Percentiles rank a stretch among this genome's conserved stretches.
Evolutionary conservation across 1,140 invertebrate genomes (phyloP).

Genomic region (Stegodyphus dumicola): DNA sequence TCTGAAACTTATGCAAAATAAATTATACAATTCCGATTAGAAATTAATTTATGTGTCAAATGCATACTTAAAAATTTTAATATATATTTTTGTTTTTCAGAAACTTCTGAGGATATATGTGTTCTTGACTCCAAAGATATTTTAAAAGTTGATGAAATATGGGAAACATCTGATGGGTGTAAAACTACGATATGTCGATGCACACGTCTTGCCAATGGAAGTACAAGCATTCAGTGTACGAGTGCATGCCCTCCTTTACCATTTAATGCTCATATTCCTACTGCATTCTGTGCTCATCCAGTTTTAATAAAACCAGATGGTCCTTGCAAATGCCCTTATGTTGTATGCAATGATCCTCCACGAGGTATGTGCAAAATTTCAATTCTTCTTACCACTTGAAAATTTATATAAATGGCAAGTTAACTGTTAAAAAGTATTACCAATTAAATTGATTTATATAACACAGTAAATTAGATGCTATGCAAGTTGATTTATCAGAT

Average conservation of each 20-base stretch:
- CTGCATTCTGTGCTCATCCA: slow-evolving; percentile 62
- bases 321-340: slow-evolving; percentile 64
- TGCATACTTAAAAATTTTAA: not conserved
- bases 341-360: slow-evolving; percentile 63
- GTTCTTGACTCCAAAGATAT: slow-evolving; percentile 73
- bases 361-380: not conserved
- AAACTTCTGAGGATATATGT: slow-evolving; percentile 67
- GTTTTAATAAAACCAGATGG: slow-evolving; percentile 63
- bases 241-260: slow-evolving; percentile 63
- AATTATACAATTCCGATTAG: too few relatives aligned
- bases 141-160: slow-evolving; percentile 62
- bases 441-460: too few relatives aligned
- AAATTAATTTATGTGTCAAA: too few relatives aligned
- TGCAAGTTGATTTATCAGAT: too few relatives aligned
- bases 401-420: too few relatives aligned
- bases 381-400: too few relatives aligned
- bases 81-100: not conserved
- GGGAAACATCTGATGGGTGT: slow-evolving; percentile 62
- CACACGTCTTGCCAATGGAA: slow-evolving; percentile 59
- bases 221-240: slow-evolving; percentile 61
- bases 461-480: too few relatives aligned
- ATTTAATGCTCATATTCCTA: slow-evolving; percentile 59
- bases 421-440: too few relatives aligned
- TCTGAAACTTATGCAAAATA: too few relatives aligned
- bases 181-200: slow-evolving; percentile 62